Evolutionary conservation across 2,113 vertebrate genomes (phyloP).

Genomic region (Camelus bactrianus): DNA sequence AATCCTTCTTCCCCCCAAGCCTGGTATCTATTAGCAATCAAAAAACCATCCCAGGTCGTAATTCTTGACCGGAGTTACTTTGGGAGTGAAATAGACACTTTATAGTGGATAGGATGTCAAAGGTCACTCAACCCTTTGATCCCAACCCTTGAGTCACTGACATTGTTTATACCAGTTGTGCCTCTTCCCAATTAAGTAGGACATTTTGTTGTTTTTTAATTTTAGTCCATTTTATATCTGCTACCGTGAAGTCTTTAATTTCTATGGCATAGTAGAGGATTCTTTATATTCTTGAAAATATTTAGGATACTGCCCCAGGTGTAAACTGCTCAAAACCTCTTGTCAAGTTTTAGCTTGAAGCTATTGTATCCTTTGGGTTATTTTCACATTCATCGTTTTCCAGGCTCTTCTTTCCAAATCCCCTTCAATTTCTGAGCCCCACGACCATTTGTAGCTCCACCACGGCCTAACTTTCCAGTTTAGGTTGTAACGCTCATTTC

Average conservation of each 20-base stretch:
- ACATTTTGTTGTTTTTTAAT: neutral
- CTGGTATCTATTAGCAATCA: neutral
- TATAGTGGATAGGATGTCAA: neutral
- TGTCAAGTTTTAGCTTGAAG: neutral
- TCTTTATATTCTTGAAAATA: conserved; percentile 38
- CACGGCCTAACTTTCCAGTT: neutral
- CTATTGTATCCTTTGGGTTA: neutral
- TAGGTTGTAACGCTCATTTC: neutral
- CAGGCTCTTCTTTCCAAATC: neutral
- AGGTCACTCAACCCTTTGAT: neutral
- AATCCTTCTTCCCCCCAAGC: neutral
- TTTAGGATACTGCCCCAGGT: neutral
- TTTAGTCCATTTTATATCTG: neutral
- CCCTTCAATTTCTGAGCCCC: neutral
- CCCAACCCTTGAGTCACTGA: neutral
- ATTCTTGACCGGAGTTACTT: neutral
- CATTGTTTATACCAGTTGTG: neutral
- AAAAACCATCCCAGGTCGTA: rapidly evolving
- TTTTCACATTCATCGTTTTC: conserved; percentile 20
- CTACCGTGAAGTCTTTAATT: neutral
- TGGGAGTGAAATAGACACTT: neutral
- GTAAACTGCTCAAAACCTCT: conserved; percentile 24
- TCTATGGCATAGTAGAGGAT: neutral
- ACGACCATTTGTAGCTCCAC: neutral
- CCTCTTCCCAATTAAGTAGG: neutral